These are phyloP conservation scores for Loriculus beryllinus DNA, from an alignment of 2,797 vertebrate species.

Conservation along the genomic window DNA sequence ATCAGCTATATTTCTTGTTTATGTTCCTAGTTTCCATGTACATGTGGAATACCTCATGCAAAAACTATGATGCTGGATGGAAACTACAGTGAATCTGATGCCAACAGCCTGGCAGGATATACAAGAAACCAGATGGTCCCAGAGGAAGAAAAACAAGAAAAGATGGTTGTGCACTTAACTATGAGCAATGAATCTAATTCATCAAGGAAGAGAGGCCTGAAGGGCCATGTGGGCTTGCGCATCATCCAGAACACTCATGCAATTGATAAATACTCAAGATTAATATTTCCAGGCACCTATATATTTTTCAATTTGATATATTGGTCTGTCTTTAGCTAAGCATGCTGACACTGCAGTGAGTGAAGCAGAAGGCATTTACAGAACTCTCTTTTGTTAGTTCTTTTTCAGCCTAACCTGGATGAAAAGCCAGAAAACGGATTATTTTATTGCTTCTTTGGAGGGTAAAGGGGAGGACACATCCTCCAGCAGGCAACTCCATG, in stretches of 20 bases:
- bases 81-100: slow-evolving; percentile 86
- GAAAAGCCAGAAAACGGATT: not conserved
- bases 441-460: not conserved
- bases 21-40: slow-evolving; percentile 80
- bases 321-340: slow-evolving; percentile 93
- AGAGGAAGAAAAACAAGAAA: slow-evolving; percentile 86
- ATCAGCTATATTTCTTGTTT: slow-evolving; percentile 17
- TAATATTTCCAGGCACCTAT: slow-evolving; percentile 92
- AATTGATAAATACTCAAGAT: slow-evolving; percentile 92
- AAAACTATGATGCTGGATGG: slow-evolving; percentile 90
- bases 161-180: slow-evolving; percentile 85
- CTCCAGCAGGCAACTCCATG: not conserved
- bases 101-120: slow-evolving; percentile 90
- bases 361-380: not conserved
- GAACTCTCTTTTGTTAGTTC: not conserved
- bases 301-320: slow-evolving; percentile 97
- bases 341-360: not conserved
- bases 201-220: slow-evolving; percentile 81
- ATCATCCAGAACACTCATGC: slow-evolving; percentile 91
- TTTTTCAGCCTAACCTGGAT: not conserved
- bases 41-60: slow-evolving; percentile 84
- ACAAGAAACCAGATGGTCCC: slow-evolving; percentile 79
- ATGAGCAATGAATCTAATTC: slow-evolving; percentile 81
- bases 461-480: not conserved
- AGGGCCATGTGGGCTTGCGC: slow-evolving; percentile 82